Percentiles rank a stretch among this genome's conserved stretches.
These are phyloP conservation scores for Plusia festucae DNA, from an alignment of 2,888 invertebrate genomes.

Conservation along the genomic window DNA sequence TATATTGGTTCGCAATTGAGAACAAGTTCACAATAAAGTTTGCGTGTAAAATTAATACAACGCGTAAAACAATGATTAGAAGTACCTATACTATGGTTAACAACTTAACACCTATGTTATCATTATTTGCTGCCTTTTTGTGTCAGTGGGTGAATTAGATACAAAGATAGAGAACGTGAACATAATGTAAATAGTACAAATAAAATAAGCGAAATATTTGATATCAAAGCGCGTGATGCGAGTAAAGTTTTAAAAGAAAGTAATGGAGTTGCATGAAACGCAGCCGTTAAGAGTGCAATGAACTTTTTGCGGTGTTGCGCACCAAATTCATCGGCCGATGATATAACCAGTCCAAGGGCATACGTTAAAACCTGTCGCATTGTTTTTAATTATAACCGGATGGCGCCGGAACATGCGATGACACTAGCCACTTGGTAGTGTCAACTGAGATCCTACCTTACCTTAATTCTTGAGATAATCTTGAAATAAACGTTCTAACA, in stretches of 20 bases:
- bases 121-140: constrained; percentile 68
- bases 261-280: constrained; percentile 38
- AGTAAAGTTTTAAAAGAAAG: constrained; percentile 26
- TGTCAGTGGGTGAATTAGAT: constrained; percentile 81
- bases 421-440: constrained; percentile 24
- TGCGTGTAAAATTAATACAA: constrained; percentile 56
- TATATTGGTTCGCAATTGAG: constrained; percentile 67
- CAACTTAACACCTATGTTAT: constrained; percentile 67
- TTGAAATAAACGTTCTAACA: constrained; percentile 1
- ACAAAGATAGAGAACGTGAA: constrained; percentile 68
- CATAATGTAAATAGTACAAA: constrained; percentile 68
- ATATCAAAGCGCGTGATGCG: neutral
- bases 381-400: constrained; percentile 69
- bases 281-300: constrained; percentile 70
- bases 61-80: constrained; percentile 66
- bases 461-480: constrained; percentile 19
- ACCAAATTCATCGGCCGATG: constrained; percentile 71
- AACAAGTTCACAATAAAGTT: constrained; percentile 53
- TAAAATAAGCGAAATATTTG: constrained; percentile 57
- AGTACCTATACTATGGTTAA: constrained; percentile 52
- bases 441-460: constrained; percentile 21
- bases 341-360: constrained; percentile 79
- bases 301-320: constrained; percentile 72
- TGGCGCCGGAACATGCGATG: constrained; percentile 32
- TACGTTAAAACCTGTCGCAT: constrained; percentile 70